Evolutionary conservation across 2,113 vertebrate species (phyloP).

Genomic region (Xiphophorus maculatus): DNA sequence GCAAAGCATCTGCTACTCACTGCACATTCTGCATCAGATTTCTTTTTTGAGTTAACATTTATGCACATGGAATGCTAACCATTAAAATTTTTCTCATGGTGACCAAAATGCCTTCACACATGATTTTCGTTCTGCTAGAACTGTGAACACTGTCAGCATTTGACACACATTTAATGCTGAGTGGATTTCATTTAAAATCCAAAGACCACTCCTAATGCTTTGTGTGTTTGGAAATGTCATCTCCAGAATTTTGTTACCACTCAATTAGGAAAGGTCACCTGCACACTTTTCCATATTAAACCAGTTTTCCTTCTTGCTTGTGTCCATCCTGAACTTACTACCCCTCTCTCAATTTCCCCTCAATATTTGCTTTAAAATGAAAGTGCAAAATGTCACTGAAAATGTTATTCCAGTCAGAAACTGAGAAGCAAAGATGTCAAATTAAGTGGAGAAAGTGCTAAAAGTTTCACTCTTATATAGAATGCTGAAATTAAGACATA

Average conservation of each 20-base stretch:
- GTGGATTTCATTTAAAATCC: slow-evolving; percentile 43
- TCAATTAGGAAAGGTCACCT: slow-evolving; percentile 78
- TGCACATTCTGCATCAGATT: not conserved
- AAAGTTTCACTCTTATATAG: slow-evolving; percentile 7
- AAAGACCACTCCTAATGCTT: slow-evolving; percentile 29
- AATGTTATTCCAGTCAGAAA: slow-evolving; percentile 44
- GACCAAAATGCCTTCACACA: not conserved
- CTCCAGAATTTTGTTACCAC: slow-evolving; percentile 41
- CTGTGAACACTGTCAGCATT: slow-evolving; percentile 3
- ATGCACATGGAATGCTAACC: not conserved
- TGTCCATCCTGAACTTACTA: slow-evolving; percentile 46
- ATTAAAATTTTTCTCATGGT: not conserved
- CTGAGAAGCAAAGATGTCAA: slow-evolving; percentile 25
- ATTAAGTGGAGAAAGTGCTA: slow-evolving; percentile 30
- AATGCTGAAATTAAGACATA: not conserved
- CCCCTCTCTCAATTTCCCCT: slow-evolving; percentile 34
- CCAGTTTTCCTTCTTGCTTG: slow-evolving; percentile 47
- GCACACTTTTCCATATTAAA: slow-evolving; percentile 43
- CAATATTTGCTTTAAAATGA: slow-evolving; percentile 53
- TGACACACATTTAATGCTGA: slow-evolving; percentile 48
- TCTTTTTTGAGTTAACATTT: not conserved
- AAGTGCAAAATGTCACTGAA: slow-evolving; percentile 59
- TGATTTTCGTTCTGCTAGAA: slow-evolving; percentile 1
- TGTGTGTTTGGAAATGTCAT: slow-evolving; percentile 62
- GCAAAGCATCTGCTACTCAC: too few relatives aligned